Evolutionary conservation across 2,888 invertebrate species (phyloP).

Genomic region (Cataglyphis livida): DNA sequence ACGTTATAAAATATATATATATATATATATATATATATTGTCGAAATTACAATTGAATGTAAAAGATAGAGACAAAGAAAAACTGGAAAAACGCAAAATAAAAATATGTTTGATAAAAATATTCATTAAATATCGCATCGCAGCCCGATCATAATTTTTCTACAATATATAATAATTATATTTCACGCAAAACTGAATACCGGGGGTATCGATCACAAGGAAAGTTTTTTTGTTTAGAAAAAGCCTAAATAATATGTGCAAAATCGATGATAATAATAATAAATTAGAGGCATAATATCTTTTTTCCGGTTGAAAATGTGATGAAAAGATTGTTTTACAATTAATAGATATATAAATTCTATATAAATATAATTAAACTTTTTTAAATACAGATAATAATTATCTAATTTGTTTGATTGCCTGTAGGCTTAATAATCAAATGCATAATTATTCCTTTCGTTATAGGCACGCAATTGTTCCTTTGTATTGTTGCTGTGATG

Average conservation of each 20-base stretch:
- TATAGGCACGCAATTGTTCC: not conserved
- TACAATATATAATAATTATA: not conserved
- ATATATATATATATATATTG: not conserved
- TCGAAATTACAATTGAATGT: not conserved
- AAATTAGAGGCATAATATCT: not conserved
- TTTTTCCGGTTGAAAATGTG: not conserved
- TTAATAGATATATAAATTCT: not conserved
- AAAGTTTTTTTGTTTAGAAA: not conserved
- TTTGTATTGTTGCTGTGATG: not conserved
- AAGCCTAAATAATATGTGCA: not conserved
- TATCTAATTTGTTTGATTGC: not conserved
- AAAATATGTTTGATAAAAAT: not conserved
- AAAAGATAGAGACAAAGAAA: not conserved
- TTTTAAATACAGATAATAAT: not conserved
- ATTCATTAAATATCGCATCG: not conserved
- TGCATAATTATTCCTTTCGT: not conserved
- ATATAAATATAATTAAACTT: slow-evolving; percentile 1
- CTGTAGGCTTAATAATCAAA: not conserved
- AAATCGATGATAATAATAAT: not conserved
- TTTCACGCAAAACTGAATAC: not conserved
- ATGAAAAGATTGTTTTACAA: not conserved
- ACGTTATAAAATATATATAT: not conserved
- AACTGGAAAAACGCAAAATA: not conserved
- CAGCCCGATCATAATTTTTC: not conserved
- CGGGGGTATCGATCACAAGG: not conserved